Base-by-base conservation (phyloP, 2,888 invertebrate genomes). In the Meloe dianella region DNA sequence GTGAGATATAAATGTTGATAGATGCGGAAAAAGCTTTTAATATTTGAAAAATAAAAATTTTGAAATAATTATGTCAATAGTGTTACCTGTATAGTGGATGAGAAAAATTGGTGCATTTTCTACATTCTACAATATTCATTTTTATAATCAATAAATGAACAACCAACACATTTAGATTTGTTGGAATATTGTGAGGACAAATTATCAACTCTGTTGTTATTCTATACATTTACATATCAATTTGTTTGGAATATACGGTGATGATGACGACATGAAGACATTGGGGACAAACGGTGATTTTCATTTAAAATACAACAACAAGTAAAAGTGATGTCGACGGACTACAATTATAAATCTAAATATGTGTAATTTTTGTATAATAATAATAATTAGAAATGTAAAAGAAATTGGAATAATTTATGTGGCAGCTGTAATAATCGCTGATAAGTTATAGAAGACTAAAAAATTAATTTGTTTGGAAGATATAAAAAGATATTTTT, bases 401-500 rank as follows among this genome's bases (percentile, higher is more conserved):
- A 9, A 10, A 8, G 1, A n/a, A 20, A 32, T 38, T 38, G 38
- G 38, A 54, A 22, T 51, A 35, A 32, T 51, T 58, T 30, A 32
- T 61, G 47, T 47, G 51, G 64, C 58, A 64, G 61, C 62, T 64
- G n/a, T n/a, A n/a, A 30, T 22, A 41, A 38, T 24, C 38, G 27
- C 14, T 20, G 29, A 35, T 41, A 24, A 32, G 32, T 17, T 60
- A 30, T 57, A 17, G 6, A 20, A 10, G 51, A 27, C 29, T 61
- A 57, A 7, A 64, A 57, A 61, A 57, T 63, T 68, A 60, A 70
- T 72, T 65, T 69, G 76, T 78, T 82, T 78, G 81, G 70, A 83
- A 84, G 47, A 47, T 47, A n/a, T n/a, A 20, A 84, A 83, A 81
- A 85, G 84, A 86, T 86, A 86, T 86, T 86, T 86, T 86, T 86